Conservation (phyloP, 2,888 invertebrate genomes). For the Mesorhabditis spiculigera region DNA sequence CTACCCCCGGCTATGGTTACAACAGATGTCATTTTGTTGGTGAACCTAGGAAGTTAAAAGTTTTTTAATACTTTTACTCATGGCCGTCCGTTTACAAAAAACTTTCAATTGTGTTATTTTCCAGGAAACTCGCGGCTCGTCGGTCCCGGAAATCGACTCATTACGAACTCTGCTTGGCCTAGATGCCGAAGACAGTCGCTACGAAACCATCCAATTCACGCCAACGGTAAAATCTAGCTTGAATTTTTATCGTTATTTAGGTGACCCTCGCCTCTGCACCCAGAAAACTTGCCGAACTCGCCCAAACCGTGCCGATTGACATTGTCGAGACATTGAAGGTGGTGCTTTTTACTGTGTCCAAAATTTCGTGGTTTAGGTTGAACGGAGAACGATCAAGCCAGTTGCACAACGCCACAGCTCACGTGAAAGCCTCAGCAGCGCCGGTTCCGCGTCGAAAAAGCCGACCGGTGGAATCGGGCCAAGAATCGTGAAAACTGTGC, state of each 20-base stretch:
- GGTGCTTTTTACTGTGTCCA: neutral
- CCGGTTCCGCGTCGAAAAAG: neutral
- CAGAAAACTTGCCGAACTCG: constrained; percentile 37
- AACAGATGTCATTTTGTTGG: no score
- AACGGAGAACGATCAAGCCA: neutral
- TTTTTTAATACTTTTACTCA: no score
- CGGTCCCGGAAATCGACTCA: constrained; percentile 12
- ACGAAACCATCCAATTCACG: neutral
- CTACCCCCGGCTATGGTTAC: no score
- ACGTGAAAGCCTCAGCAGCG: neutral
- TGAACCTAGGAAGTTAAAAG: no score
- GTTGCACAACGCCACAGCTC: neutral
- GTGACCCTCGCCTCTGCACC: constrained; percentile 39
- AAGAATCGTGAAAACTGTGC: neutral
- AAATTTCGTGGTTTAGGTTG: neutral
- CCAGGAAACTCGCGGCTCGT: neutral
- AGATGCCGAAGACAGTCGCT: constrained; percentile 3
- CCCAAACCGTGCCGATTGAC: constrained; percentile 29
- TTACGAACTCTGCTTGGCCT: constrained; percentile 15
- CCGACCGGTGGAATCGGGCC: neutral
- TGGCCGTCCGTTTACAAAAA: no score
- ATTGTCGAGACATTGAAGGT: constrained; percentile 20
- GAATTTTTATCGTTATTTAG: constrained; percentile 11
- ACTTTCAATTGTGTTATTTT: no score
- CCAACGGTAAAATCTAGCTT: neutral